Evolutionary conservation across 2,888 invertebrate species (phyloP), one percentile per base, ranked within the genome.

Genomic region (Orchesella flavescens): DNA sequence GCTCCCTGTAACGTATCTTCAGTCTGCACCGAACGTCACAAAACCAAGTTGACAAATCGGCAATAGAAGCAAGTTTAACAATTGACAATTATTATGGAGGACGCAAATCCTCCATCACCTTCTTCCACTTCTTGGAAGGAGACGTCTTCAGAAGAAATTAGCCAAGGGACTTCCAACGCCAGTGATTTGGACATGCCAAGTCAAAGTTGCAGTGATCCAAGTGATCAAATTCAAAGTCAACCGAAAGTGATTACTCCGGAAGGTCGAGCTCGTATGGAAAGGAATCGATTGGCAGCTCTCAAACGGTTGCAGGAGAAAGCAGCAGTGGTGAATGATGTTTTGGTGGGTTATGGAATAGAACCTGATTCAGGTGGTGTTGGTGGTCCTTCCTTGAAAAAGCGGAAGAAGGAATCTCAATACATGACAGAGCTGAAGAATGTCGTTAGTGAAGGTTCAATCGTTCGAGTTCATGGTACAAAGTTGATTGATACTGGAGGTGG

Each of bases 401-500:
- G 78, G 46, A 74, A 61, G 49, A 80, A 85, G 76, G 86, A 86
- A 19, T 63, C 77, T 5, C 75, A 77, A 46, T 68, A 74, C 19
- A 85, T 86, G 63, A 74, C 69, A 10, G 87, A 88, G 74, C n/a
- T 86, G 19, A 79, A 86, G 61, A 79, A 87, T 71, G 86, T 84
- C 5, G 84, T 79, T 3, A 87, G 83, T 79, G 84, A 79, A 23
- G 88, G 87, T n/a, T 79, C 86, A 3, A 83, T 89, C 10, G 87
- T 88, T 13, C 68, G 87, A 63, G 83, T 89, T 5, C 85, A 88
- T 34, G 89, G 88, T 1, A 86, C 88, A 1, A 93, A 93, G 89
- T 93, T 93, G 84, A 92, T 94, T 79, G 95, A 96, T 89, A 94
- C 94, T 43, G 95, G 95, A 81, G 96, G 95, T 86, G 97, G 97